Conservation (phyloP, 2,797 vertebrate species). For the Liparis tanakae region DNA sequence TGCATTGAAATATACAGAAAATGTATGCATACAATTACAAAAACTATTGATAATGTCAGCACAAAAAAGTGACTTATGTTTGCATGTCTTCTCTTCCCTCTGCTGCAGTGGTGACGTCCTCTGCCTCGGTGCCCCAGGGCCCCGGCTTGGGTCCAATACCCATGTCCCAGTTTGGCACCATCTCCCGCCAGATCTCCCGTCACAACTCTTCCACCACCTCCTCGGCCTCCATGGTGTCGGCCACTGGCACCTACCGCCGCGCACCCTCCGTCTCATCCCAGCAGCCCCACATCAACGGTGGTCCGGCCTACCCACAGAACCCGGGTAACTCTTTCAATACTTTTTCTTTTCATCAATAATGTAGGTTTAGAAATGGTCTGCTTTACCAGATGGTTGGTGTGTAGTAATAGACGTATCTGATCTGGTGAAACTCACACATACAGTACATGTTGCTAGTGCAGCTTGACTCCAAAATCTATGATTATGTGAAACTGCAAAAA, state of each 20-base stretch:
- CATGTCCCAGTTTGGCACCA: conserved; percentile 99
- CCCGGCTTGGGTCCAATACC: conserved; percentile 93
- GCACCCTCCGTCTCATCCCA: conserved; percentile 96
- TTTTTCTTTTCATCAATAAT: neutral
- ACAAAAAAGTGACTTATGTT: neutral
- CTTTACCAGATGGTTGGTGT: neutral
- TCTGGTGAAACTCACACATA: no score
- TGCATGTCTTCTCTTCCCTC: neutral
- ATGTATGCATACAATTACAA: neutral
- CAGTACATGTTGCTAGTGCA: neutral
- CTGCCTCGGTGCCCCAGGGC: conserved; percentile 83
- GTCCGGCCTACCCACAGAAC: conserved; percentile 94
- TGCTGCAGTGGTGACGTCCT: conserved; percentile 57
- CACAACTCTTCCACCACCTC: conserved; percentile 97
- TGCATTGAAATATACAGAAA: neutral
- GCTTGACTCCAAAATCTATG: conserved; percentile 8
- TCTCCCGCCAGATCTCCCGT: conserved; percentile 98
- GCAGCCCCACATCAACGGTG: conserved; percentile 97
- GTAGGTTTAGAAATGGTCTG: neutral
- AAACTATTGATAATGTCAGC: neutral
- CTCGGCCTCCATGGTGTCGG: conserved; percentile 96
- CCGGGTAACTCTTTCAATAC: conserved; percentile 81
- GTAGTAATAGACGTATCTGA: neutral
- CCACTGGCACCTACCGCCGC: conserved; percentile 97
- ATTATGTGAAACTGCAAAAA: conserved; percentile 21